Percentiles rank a stretch among this genome's conserved stretches.
Evolutionary conservation across 2,888 invertebrate genomes (phyloP).

Genomic region (Pristionchus entomophagus): DNA sequence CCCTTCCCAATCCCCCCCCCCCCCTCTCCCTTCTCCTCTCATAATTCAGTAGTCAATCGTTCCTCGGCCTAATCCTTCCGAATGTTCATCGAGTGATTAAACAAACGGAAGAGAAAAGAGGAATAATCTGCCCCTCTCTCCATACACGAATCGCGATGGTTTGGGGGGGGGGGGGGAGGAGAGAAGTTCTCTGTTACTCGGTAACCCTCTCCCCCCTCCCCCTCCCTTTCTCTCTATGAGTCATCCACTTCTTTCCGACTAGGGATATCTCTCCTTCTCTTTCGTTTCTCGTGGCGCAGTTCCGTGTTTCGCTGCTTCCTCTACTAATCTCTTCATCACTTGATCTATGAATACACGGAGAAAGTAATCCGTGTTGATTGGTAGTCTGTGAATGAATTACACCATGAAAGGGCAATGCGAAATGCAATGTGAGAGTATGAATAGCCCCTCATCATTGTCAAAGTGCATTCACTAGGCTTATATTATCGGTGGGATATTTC

Average conservation of each 20-base stretch:
- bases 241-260: background rate
- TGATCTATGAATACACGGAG: background rate
- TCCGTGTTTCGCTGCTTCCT: slow-evolving; percentile 6
- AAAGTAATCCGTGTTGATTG: too few relatives aligned
- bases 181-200: background rate
- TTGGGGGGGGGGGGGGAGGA: too few relatives aligned
- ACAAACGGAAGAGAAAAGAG: slow-evolving; percentile 9
- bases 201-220: background rate
- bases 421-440: too few relatives aligned
- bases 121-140: background rate
- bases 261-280: too few relatives aligned
- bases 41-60: background rate
- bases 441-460: background rate
- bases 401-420: too few relatives aligned
- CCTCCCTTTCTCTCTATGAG: background rate
- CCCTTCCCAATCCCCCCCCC: background rate
- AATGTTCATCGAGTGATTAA: background rate
- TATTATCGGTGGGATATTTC: too few relatives aligned
- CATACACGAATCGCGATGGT: background rate
- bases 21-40: background rate
- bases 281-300: background rate
- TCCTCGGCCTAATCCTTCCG: background rate
- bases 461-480: background rate
- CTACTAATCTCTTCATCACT: background rate
- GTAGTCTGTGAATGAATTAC: too few relatives aligned